phyloP scores from a whole-genome alignment of 2,113 vertebrate species.

The Colinus virginianus region DNA sequence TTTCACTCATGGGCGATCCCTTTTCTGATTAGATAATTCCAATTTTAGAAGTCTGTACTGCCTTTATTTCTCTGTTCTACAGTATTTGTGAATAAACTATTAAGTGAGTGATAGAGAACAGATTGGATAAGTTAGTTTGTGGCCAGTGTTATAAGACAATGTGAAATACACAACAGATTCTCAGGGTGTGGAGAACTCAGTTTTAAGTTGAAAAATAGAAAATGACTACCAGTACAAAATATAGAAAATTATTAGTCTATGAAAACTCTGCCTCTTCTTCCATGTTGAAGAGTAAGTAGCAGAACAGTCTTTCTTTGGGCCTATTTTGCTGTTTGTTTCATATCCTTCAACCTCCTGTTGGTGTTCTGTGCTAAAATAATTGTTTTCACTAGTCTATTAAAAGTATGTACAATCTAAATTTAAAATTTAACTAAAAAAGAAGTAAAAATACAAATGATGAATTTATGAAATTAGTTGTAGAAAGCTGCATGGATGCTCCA shows the following conservation, averaged over 20 bases:
- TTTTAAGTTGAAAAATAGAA: not conserved
- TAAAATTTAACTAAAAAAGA: not conserved
- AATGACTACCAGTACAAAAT: not conserved
- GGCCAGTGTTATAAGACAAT: not conserved
- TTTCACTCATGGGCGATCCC: not conserved
- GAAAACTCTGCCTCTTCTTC: not conserved
- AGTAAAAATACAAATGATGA: not conserved
- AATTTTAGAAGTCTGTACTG: conserved; percentile 8
- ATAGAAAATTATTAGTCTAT: not conserved
- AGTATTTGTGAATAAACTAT: not conserved
- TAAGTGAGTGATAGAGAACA: not conserved
- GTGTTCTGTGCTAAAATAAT: not conserved
- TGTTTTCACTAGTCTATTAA: not conserved
- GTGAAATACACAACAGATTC: not conserved
- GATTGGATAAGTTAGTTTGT: not conserved
- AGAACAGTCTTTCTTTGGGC: not conserved
- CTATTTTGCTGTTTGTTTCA: not conserved
- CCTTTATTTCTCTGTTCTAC: conserved; percentile 9
- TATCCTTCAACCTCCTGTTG: not conserved
- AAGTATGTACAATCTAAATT: not conserved
- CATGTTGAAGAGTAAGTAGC: not conserved
- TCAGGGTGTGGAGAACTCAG: not conserved
- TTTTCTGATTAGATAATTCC: not conserved
- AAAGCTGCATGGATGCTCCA: not conserved
- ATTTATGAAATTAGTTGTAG: not conserved